Evolutionary conservation across 2,797 vertebrate species (phyloP).

Genomic region (Paramormyrops hopkinsi): DNA sequence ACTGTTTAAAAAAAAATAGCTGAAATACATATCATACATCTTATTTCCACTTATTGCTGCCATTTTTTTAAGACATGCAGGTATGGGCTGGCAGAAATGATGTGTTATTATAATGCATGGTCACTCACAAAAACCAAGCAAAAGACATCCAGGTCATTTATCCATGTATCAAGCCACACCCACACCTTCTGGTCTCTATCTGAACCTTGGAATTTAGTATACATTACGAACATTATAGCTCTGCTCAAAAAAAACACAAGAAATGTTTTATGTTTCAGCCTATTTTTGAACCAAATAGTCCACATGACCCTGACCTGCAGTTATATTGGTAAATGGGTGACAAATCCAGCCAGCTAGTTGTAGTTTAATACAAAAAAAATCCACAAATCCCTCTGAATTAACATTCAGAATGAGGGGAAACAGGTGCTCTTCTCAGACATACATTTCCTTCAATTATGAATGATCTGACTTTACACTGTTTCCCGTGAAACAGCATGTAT

Average conservation of each 20-base stretch:
- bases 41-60: neutral
- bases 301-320: neutral
- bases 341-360: neutral
- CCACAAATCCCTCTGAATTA: neutral
- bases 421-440: neutral
- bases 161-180: neutral
- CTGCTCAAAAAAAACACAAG: neutral
- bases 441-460: neutral
- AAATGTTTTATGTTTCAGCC: neutral
- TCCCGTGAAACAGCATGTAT: neutral
- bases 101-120: neutral
- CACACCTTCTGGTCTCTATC: neutral
- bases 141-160: neutral
- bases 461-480: neutral
- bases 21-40: neutral
- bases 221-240: neutral
- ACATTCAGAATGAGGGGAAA: neutral
- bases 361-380: neutral
- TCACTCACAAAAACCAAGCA: neutral
- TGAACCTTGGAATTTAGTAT: neutral
- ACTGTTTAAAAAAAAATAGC: neutral
- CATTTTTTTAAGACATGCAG: neutral
- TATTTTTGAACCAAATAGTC: neutral
- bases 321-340: neutral
- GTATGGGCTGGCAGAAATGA: neutral